These are phyloP conservation scores for Podarcis cretensis DNA, from an alignment of 2,113 vertebrate species.

Conservation along the genomic window DNA sequence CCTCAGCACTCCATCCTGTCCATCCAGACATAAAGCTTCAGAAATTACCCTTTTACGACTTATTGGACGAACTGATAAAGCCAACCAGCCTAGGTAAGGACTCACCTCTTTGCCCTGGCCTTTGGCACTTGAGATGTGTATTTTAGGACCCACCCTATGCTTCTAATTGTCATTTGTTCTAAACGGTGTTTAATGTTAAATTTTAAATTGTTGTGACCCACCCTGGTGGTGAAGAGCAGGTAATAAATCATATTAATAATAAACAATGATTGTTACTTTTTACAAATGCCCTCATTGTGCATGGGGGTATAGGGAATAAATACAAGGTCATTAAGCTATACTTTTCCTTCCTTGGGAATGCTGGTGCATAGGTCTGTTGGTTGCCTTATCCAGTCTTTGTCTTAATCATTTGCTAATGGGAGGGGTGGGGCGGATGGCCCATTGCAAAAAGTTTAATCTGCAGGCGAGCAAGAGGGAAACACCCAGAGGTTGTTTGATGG, in stretches of 20 bases:
- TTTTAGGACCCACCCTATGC: no score
- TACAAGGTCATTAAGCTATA: background rate
- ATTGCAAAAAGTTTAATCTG: background rate
- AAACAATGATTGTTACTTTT: background rate
- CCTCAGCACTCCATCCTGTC: constrained; percentile 92
- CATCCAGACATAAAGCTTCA: constrained; percentile 98
- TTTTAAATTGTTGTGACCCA: no score
- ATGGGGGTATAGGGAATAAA: background rate
- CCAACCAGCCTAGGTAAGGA: constrained; percentile 96
- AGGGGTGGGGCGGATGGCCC: background rate
- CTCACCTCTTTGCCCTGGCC: no score
- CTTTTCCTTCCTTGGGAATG: background rate
- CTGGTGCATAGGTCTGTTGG: no score
- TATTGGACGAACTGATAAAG: constrained; percentile 98
- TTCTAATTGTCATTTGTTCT: no score
- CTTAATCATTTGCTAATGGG: background rate
- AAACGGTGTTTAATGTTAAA: no score
- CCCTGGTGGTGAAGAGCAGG: no score
- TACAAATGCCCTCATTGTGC: background rate
- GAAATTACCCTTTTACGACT: constrained; percentile 96
- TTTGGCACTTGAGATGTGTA: no score
- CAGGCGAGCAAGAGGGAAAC: no score
- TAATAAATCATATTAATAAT: no score
- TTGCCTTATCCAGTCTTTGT: background rate
- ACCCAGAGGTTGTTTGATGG: constrained; percentile 30